Percentiles rank a stretch among this genome's conserved stretches.
Evolutionary conservation across 2,888 invertebrate genomes (phyloP).

Genomic region (Iphiclides podalirius): DNA sequence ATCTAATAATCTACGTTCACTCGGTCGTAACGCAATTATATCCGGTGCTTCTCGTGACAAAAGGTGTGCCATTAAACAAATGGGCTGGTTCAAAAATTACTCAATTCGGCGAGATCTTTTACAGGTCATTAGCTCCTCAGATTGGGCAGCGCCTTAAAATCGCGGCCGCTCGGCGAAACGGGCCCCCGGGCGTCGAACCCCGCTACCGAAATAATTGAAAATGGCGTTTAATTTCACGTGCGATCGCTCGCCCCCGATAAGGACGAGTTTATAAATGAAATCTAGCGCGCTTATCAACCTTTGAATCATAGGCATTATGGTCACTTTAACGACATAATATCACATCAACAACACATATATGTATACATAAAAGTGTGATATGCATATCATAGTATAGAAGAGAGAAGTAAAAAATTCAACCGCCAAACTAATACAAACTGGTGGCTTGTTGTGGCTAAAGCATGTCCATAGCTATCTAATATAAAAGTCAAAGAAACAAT

Average conservation of each 20-base stretch:
- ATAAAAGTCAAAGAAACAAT: too few relatives aligned
- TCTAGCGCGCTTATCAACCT: neutral
- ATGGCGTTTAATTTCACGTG: conserved; percentile 51
- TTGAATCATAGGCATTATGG: neutral
- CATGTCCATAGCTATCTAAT: too few relatives aligned
- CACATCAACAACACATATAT: too few relatives aligned
- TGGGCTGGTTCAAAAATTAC: conserved; percentile 53
- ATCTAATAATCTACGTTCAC: neutral
- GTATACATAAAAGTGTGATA: too few relatives aligned
- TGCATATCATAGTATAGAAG: too few relatives aligned
- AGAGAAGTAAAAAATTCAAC: too few relatives aligned
- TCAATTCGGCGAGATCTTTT: conserved; percentile 67
- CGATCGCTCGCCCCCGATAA: conserved; percentile 38
- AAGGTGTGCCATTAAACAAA: conserved; percentile 38
- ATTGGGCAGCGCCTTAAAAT: conserved; percentile 61
- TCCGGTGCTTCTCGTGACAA: neutral
- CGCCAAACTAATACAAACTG: too few relatives aligned
- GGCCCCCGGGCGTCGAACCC: conserved; percentile 29
- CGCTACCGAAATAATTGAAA: conserved; percentile 48
- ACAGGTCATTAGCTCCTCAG: conserved; percentile 70
- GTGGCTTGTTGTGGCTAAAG: too few relatives aligned
- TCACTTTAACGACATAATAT: neutral
- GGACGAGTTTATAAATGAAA: neutral
- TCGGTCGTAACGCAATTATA: neutral
- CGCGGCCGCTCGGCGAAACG: conserved; percentile 50